phyloP scores from a whole-genome alignment of 2,113 vertebrate species.

The Vidua macroura region DNA sequence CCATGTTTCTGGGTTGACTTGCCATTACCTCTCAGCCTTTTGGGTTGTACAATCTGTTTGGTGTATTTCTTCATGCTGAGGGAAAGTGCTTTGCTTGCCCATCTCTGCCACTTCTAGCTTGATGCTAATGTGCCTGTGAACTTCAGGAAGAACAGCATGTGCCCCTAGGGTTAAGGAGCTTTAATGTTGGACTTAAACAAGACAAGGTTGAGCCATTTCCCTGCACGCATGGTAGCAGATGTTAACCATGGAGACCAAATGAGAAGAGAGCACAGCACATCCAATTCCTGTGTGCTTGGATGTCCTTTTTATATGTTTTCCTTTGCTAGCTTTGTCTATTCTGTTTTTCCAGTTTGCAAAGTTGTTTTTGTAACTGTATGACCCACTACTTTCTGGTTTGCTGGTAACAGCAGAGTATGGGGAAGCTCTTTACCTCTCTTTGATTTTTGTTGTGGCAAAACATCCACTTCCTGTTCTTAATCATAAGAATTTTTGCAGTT shows the following conservation, averaged over 20 bases:
- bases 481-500: neutral
- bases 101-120: neutral
- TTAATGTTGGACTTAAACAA: neutral
- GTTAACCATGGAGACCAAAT: neutral
- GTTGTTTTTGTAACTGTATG: neutral
- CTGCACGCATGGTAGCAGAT: neutral
- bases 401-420: neutral
- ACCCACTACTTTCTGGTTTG: neutral
- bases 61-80: neutral
- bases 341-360: neutral
- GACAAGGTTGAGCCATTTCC: neutral
- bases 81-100: neutral
- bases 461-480: neutral
- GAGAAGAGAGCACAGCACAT: neutral
- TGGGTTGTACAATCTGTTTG: neutral
- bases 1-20: rapidly evolving
- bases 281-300: neutral
- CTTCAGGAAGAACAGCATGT: rapidly evolving
- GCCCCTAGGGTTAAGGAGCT: neutral
- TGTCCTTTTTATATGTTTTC: neutral
- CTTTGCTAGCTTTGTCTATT: neutral
- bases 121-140: neutral
- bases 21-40: neutral
- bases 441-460: neutral
- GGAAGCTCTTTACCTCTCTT: neutral